phyloP scores from a whole-genome alignment of 2,797 vertebrate species.

The Anguilla pacifica region DNA sequence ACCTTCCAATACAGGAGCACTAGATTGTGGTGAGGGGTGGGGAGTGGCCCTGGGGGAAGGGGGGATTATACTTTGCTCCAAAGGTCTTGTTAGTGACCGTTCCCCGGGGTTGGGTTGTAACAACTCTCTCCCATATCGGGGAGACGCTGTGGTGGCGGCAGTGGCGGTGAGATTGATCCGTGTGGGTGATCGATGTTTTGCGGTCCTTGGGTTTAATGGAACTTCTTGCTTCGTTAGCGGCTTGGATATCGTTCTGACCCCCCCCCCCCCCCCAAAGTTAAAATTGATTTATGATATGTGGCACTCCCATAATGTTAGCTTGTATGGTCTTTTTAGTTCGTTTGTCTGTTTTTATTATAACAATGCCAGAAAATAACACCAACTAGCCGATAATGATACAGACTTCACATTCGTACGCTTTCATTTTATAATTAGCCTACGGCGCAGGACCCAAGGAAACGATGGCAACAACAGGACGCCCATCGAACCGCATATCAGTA shows the following conservation, averaged over 20 bases:
- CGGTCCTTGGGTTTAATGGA: background rate
- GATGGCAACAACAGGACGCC: background rate
- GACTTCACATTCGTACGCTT: background rate
- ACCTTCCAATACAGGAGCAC: background rate
- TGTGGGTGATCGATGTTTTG: background rate
- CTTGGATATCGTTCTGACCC: background rate
- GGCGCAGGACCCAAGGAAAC: background rate
- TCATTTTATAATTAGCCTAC: background rate
- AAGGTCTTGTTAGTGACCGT: background rate
- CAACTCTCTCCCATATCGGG: background rate
- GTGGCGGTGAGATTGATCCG: constrained; percentile 6
- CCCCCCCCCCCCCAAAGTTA: background rate
- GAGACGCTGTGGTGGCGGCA: background rate
- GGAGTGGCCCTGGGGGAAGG: no score
- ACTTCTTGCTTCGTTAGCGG: background rate
- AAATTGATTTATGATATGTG: background rate
- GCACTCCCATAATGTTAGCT: background rate
- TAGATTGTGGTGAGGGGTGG: no score
- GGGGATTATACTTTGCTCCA: background rate
- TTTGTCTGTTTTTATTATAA: background rate
- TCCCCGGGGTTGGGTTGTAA: background rate
- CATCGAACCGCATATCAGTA: background rate
- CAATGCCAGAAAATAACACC: background rate
- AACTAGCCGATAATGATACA: background rate
- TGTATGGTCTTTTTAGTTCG: background rate